Percentiles rank a stretch among this genome's conserved stretches.
Evolutionary conservation across 2,797 vertebrate genomes (phyloP).

Genomic region (Cottoperca gobio): DNA sequence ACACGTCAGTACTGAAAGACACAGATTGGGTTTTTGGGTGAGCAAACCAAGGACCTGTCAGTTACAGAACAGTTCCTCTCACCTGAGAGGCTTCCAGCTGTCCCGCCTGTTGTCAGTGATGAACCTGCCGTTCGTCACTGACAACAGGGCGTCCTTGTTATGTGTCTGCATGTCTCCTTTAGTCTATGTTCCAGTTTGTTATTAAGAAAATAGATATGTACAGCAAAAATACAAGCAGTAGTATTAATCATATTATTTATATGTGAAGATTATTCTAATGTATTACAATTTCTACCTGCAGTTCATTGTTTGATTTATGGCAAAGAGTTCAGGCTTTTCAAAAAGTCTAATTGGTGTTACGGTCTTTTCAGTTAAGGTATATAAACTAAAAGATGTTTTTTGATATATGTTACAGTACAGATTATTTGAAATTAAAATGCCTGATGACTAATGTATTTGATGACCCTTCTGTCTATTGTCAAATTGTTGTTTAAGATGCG

Average conservation of each 20-base stretch:
- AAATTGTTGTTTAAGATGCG: neutral
- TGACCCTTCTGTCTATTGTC: neutral
- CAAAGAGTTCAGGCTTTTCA: neutral
- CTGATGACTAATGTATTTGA: neutral
- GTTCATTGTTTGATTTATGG: neutral
- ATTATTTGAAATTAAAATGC: neutral
- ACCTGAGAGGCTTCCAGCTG: neutral
- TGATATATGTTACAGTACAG: neutral
- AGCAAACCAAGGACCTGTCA: constrained; percentile 4
- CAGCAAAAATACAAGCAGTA: neutral
- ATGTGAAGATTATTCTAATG: neutral
- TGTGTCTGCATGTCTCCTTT: neutral
- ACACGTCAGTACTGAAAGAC: neutral
- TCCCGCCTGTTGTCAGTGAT: constrained; percentile 3
- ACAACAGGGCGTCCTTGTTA: constrained; percentile 2
- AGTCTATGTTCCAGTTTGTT: neutral
- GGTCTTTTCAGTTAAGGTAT: neutral
- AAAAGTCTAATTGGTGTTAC: neutral
- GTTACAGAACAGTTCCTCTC: neutral
- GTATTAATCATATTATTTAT: neutral
- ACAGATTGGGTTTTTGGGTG: neutral
- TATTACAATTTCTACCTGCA: neutral
- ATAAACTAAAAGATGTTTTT: neutral
- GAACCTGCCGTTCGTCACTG: constrained; percentile 5
- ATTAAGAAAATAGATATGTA: neutral